A percentile compares a stretch with the other conserved stretches of the same genome.
These are phyloP conservation scores for Drosophila suzukii DNA, from an alignment of 1,140 invertebrate genomes.

Conservation along the genomic window DNA sequence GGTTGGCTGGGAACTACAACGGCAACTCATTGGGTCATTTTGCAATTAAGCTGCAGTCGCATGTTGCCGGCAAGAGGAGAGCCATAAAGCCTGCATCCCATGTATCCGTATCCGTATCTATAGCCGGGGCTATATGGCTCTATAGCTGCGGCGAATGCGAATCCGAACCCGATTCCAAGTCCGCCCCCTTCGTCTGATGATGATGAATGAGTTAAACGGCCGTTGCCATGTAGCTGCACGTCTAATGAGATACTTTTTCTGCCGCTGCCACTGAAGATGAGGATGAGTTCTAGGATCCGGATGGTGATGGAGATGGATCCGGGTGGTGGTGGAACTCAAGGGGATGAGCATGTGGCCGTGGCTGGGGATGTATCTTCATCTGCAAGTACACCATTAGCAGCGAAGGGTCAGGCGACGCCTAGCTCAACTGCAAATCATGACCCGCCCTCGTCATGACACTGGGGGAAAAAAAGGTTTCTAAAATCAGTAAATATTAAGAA, in stretches of 20 bases:
- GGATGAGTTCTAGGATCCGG: conserved; percentile 2
- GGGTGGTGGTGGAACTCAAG: not conserved
- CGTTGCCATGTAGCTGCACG: conserved; percentile 69
- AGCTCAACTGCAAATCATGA: conserved; percentile 63
- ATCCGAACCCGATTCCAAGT: not conserved
- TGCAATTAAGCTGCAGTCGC: conserved; percentile 70
- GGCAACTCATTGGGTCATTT: conserved; percentile 68
- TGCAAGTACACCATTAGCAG: conserved; percentile 45
- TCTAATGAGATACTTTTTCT: conserved; percentile 81
- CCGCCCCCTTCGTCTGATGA: conserved; percentile 55
- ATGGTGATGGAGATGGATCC: not conserved
- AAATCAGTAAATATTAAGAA: too few species aligned
- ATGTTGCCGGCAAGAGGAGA: conserved; percentile 28
- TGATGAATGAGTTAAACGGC: conserved; percentile 82
- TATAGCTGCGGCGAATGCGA: conserved; percentile 22
- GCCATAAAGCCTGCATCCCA: conserved; percentile 24
- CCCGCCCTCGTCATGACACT: conserved; percentile 1
- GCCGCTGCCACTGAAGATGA: conserved; percentile 13
- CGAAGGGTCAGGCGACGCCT: conserved; percentile 29
- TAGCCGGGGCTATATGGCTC: conserved; percentile 17
- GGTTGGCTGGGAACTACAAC: conserved; percentile 8
- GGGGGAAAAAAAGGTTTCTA: not conserved
- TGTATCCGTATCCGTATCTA: conserved; percentile 40
- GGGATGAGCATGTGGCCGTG: conserved; percentile 11
- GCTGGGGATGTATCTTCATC: conserved; percentile 51